Base-by-base conservation (phyloP, 1,140 invertebrate species). In the Zelostemma sp. region DNA sequence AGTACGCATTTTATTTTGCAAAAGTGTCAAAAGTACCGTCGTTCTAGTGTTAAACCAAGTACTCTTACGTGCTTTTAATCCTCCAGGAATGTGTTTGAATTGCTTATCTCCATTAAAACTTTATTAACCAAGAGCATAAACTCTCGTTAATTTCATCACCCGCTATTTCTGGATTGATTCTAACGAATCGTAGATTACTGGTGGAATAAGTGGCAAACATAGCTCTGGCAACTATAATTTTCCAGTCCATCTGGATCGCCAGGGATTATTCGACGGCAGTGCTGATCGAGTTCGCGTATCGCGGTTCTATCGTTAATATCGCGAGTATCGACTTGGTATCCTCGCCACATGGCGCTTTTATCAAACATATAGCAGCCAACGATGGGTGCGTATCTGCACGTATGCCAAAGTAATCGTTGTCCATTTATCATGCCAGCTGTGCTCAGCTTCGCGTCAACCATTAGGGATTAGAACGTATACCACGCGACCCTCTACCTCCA, bases 401-500 rank as follows among this genome's bases (percentile, higher is more conserved):
- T 72, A 67, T 63, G 63, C 60, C 54, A 60, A 72, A 60, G 59
- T 72, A 72, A 72, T 72, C 69, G 69, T 54, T 60, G 56, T 19
- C 57, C 69, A 72, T 72, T 72, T 66, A 68, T 72, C 69, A 72
- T 64, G 64, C 69, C 69, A 72, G 69, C 38, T 72, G 69, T 58
- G 69, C 54, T 41, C 68, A 16, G 55, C 60, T 46, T 51, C 68
- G 56, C 67, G 68, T 72, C 68, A 67, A 64, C 55, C 51, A 56
- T 60, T 59, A 59, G 48, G 14, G 21, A 38, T 46, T 62, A 45
- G 49, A 15, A n/a, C 31, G 56, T 51, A 21, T n/a, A 16, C 55
- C 59, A 48, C 28, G 47, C 33, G 11, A 15, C 35, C 2, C 35
- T 11, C 2, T 11, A 12, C 9, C 35, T 9, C 9, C 35, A n/a